These are phyloP conservation scores for Dorcus parallelipipedus DNA, from an alignment of 2,888 invertebrate species.

Conservation along the genomic window DNA sequence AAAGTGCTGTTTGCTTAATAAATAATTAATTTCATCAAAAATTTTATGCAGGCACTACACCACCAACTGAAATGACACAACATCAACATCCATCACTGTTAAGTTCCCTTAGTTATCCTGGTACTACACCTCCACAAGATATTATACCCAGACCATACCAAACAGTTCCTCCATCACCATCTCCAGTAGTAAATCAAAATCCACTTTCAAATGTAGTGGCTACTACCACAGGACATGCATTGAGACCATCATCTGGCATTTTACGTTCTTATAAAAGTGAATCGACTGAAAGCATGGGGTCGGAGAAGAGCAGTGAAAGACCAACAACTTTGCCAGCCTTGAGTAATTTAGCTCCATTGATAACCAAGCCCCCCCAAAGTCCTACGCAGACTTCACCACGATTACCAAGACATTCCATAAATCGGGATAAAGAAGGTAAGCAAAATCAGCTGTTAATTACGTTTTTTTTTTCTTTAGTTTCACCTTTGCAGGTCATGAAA, in stretches of 20 bases:
- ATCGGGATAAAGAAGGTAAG: slow-evolving; percentile 26
- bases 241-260: slow-evolving; percentile 6
- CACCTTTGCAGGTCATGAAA: slow-evolving; percentile 36
- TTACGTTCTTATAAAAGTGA: slow-evolving; percentile 26
- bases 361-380: slow-evolving; percentile 62
- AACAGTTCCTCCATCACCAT: slow-evolving; percentile 53
- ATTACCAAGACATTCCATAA: slow-evolving; percentile 39
- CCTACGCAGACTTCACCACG: slow-evolving; percentile 60
- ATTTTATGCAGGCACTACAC: slow-evolving; percentile 56
- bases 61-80: slow-evolving; percentile 52
- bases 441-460: not conserved
- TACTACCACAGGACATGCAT: slow-evolving; percentile 14
- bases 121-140: slow-evolving; percentile 46
- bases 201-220: not conserved
- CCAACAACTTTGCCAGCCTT: slow-evolving; percentile 33
- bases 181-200: slow-evolving; percentile 35
- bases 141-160: slow-evolving; percentile 38
- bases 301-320: slow-evolving; percentile 27
- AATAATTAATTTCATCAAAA: not conserved
- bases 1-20: not conserved
- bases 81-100: slow-evolving; percentile 49
- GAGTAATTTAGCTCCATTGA: slow-evolving; percentile 39
- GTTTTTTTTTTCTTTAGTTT: not conserved
- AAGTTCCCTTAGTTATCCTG: slow-evolving; percentile 53
- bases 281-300: slow-evolving; percentile 26